A percentile compares a stretch with the other conserved stretches of the same genome.
phyloP scores from a whole-genome alignment of 2,113 vertebrate genomes.

The Aphelocoma coerulescens region DNA sequence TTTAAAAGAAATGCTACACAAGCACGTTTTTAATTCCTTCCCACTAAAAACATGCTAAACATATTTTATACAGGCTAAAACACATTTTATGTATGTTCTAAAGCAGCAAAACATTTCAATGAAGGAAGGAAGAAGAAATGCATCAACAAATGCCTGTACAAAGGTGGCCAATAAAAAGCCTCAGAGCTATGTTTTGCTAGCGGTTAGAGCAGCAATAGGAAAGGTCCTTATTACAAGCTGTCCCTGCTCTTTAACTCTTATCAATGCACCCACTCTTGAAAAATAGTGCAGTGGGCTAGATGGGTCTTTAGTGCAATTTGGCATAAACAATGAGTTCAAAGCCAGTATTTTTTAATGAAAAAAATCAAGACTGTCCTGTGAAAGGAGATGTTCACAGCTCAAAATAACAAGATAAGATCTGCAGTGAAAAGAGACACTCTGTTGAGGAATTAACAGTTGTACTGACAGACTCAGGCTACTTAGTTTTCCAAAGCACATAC shows the following conservation, averaged over 20 bases:
- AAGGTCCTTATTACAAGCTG: neutral
- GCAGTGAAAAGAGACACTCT: neutral
- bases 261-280: neutral
- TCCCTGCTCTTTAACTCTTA: neutral
- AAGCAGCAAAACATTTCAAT: neutral
- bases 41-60: neutral
- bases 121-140: neutral
- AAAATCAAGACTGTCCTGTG: neutral
- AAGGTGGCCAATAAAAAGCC: neutral
- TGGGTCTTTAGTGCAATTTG: neutral
- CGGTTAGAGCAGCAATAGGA: neutral
- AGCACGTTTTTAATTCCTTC: neutral
- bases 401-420: neutral
- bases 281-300: neutral
- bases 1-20: neutral
- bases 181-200: neutral
- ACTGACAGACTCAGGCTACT: neutral
- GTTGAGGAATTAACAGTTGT: neutral
- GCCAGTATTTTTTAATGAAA: neutral
- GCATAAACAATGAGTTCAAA: neutral
- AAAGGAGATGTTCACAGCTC: neutral
- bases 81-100: neutral
- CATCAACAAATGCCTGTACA: neutral
- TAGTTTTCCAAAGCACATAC: neutral
- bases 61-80: neutral